These are phyloP conservation scores for Whitmania pigra DNA, from an alignment of 1,140 invertebrate genomes.

Conservation along the genomic window DNA sequence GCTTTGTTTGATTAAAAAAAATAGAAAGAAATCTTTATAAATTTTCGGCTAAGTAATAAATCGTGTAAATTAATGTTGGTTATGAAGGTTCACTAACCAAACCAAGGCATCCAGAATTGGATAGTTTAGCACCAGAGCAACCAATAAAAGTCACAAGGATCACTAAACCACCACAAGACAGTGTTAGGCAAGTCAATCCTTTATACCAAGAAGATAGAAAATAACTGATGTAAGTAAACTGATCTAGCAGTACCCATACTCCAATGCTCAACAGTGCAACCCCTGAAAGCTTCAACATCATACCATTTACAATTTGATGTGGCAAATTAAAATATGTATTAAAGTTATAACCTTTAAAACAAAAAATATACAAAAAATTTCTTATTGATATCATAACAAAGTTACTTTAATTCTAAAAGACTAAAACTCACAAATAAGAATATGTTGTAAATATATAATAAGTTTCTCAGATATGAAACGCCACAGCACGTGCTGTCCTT, in stretches of 20 bases:
- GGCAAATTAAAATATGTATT: too few relatives aligned
- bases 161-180: neutral
- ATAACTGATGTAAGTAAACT: neutral
- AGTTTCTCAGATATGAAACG: neutral
- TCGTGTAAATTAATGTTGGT: too few relatives aligned
- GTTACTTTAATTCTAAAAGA: neutral
- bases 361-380: too few relatives aligned
- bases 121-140: neutral
- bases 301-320: too few relatives aligned
- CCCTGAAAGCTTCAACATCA: neutral
- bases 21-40: too few relatives aligned
- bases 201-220: neutral
- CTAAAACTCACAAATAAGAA: conserved; percentile 10
- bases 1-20: too few relatives aligned
- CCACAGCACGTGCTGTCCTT: neutral
- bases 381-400: neutral
- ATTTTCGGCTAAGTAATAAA: too few relatives aligned
- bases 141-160: neutral
- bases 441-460: neutral
- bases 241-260: neutral
- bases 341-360: too few relatives aligned
- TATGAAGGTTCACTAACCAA: neutral
- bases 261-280: neutral
- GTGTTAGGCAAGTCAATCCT: neutral
- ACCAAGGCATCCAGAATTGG: neutral